Conservation (phyloP, 2,113 vertebrate genomes). For the Circaetus cinerascens region DNA sequence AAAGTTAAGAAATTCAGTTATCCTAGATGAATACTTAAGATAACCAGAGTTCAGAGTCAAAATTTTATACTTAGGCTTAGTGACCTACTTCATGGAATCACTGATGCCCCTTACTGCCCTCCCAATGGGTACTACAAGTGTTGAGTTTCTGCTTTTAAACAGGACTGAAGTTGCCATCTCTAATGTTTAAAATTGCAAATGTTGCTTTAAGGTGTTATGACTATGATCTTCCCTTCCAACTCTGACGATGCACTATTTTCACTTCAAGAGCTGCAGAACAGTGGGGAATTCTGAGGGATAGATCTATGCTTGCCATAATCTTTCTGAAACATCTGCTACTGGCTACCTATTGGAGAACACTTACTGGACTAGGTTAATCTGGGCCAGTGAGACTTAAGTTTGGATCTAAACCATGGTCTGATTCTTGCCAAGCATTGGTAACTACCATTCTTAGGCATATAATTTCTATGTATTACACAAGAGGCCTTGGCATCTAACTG, state of each 20-base stretch:
- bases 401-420: not conserved
- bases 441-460: not conserved
- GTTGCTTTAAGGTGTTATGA: not conserved
- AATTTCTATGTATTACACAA: not conserved
- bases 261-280: not conserved
- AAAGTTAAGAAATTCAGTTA: not conserved
- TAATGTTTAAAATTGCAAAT: not conserved
- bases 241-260: not conserved
- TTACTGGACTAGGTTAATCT: not conserved
- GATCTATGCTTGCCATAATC: not conserved
- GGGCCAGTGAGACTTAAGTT: not conserved
- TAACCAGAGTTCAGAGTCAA: not conserved
- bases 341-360: fast-evolving
- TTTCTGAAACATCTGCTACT: not conserved
- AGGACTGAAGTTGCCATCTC: not conserved
- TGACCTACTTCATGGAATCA: not conserved
- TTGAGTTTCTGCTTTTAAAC: not conserved
- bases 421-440: not conserved
- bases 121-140: not conserved
- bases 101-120: not conserved
- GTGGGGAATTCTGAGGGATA: not conserved
- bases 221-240: not conserved
- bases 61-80: not conserved
- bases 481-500: not conserved
- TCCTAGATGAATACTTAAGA: not conserved